Evolutionary conservation across 2,888 invertebrate species (phyloP).

Genomic region (Hymenopus coronatus): DNA sequence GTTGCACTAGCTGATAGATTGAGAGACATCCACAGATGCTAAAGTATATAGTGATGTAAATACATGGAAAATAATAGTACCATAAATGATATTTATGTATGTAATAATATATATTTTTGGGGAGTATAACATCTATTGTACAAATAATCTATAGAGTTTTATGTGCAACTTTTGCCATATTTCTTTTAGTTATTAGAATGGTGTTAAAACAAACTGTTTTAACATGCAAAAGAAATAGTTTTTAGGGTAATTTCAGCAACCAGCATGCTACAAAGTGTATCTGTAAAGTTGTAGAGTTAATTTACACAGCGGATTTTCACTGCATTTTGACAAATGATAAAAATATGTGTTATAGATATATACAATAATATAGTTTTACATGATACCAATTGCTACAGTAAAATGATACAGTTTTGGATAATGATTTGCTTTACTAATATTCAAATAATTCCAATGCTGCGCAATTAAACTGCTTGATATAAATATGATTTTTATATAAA

Average conservation of each 20-base stretch:
- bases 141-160: constrained; percentile 10
- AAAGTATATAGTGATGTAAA: neutral
- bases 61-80: neutral
- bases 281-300: neutral
- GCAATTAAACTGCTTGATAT: neutral
- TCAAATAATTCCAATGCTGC: neutral
- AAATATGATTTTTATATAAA: neutral
- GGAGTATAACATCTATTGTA: constrained; percentile 30
- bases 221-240: neutral
- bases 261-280: neutral
- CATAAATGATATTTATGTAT: constrained; percentile 31
- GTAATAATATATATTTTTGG: constrained; percentile 33
- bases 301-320: neutral
- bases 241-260: neutral
- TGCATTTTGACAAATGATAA: neutral
- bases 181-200: neutral
- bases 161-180: constrained; percentile 11
- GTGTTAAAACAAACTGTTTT: neutral
- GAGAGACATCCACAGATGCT: neutral
- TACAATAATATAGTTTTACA: neutral
- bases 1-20: constrained; percentile 5
- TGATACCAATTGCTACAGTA: neutral
- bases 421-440: neutral
- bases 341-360: neutral
- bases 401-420: neutral